Base-by-base conservation (phyloP, 2,797 vertebrate genomes). In the Myripristis murdjan region DNA sequence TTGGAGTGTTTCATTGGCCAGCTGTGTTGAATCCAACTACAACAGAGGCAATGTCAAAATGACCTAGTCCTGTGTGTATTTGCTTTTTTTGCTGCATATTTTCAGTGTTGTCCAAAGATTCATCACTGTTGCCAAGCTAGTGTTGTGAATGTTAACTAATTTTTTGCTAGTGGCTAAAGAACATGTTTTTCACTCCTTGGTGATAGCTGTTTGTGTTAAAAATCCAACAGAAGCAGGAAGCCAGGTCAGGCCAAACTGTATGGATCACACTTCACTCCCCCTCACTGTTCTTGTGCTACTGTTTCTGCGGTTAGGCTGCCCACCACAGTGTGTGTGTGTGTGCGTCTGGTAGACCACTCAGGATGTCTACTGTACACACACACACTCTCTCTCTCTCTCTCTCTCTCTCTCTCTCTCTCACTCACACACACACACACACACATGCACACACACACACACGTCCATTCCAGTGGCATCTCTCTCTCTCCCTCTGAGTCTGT, bases 331-430 rank as follows among this genome's bases (percentile, higher is more conserved):
- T 70, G 59, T 65, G 66, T 73, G 70, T 60, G 49, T 73, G 73
- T 62, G 61, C 72, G 72, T 88, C 75, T 91, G 87, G 64, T 84
- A 80, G 64, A 90, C 78, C 81, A 87, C 73, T 92, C 84, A 58
- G 70, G 35, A 44, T 72, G 57, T 87, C 76, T 66, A 82, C 82
- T 82, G 58, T 82, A 77, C 11, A 41, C 49, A 22, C 58, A 81
- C 43, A 57, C 31, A n/a, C 59, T n/a, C n/a, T n/a, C n/a, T n/a
- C n/a, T n/a, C n/a, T n/a, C n/a, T n/a, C n/a, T n/a, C n/a, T n/a
- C n/a, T n/a, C n/a, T n/a, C n/a, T n/a, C n/a, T n/a, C n/a, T n/a
- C n/a, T n/a, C n/a, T n/a, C n/a, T n/a, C 43, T 64, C 24, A 73
- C 56, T 24, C 63, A 18, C 43, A 20, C 48, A 43, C 22, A 66